These are phyloP conservation scores for Trisateles emortualis DNA, from an alignment of 2,888 invertebrate species.

Conservation along the genomic window DNA sequence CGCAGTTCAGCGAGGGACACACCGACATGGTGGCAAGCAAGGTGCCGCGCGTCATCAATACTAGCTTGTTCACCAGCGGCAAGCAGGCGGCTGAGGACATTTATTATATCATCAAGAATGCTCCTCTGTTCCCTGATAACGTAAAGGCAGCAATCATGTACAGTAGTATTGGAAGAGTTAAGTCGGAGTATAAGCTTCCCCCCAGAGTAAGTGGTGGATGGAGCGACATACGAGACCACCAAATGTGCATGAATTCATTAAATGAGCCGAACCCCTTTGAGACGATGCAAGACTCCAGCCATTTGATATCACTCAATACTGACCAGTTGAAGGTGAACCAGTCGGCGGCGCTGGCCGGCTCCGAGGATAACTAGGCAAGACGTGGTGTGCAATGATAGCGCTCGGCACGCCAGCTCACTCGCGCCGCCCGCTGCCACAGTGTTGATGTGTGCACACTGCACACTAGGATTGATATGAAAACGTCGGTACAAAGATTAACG, in stretches of 20 bases:
- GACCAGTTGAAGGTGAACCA: no score
- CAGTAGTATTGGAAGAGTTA: constrained; percentile 42
- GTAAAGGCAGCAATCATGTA: constrained; percentile 52
- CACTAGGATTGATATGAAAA: constrained; percentile 19
- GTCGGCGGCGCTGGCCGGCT: no score
- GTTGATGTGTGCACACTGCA: constrained; percentile 1
- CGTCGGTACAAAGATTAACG: constrained; percentile 6
- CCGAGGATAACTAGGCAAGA: no score
- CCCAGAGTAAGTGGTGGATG: constrained; percentile 59
- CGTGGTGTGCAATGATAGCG: no score
- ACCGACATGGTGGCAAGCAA: constrained; percentile 51
- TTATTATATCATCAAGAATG: constrained; percentile 10
- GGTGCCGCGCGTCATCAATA: constrained; percentile 56
- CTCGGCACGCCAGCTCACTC: no score
- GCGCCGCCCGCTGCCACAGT: no score
- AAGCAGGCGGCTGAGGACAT: constrained; percentile 25
- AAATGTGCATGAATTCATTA: constrained; percentile 59
- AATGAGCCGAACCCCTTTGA: not conserved
- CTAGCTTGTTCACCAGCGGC: constrained; percentile 37
- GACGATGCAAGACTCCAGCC: not conserved
- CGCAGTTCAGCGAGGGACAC: constrained; percentile 37
- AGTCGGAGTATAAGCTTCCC: constrained; percentile 24
- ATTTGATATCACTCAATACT: no score
- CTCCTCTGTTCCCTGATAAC: constrained; percentile 47
- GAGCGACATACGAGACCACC: constrained; percentile 59